Base-by-base conservation (phyloP, 2,113 vertebrate species). In the Oreochromis aureus region DNA sequence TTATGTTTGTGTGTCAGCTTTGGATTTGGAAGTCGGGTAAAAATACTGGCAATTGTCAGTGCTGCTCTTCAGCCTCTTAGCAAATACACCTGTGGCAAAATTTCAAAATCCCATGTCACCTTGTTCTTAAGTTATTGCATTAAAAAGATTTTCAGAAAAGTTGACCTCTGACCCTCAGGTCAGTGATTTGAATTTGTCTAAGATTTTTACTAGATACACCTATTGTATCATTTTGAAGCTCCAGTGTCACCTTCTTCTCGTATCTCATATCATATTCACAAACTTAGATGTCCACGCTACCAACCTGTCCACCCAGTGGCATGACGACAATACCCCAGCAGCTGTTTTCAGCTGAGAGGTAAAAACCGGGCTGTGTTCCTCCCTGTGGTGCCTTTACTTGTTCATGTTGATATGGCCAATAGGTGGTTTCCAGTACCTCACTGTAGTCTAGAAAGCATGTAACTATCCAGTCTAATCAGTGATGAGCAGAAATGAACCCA, bases 301-400 rank as follows among this genome's bases (percentile, higher is more conserved):
- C 61, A 36, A 5, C 32, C 18, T 39, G 61, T n/a, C 34, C 34
- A 66, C 19, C 32, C 0, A 0, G 61, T 66, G 34, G 34, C 34
- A 2, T n/a, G 32, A 66, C 1, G 0, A 36, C 61, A 66, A 7
- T 39, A 39, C 61, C 34, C 61, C 10, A 66, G 10, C 61, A 39
- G 34, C 10, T 39, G 2, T 39, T n/a, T 66, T 19, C 4, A 19
- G 10, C 16, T n/a, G 10, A 30, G 22, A 13, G 22, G 11, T 3
- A 46, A 18, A 44, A 18, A 46, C 39, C 0, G 0, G 16, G 71
- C 16, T 19, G 27, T 51, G 44, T 78, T 1, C 4, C 27, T 51
- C 44, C 16, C 71, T 32, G 10, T 78, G 44, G 71, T 32, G 10
- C 24, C 44, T 51, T 78, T 51, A n/a, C 6, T 27, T 27, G 1